phyloP scores from a whole-genome alignment of 2,888 invertebrate genomes.

The Chamaedrilus cognettii region DNA sequence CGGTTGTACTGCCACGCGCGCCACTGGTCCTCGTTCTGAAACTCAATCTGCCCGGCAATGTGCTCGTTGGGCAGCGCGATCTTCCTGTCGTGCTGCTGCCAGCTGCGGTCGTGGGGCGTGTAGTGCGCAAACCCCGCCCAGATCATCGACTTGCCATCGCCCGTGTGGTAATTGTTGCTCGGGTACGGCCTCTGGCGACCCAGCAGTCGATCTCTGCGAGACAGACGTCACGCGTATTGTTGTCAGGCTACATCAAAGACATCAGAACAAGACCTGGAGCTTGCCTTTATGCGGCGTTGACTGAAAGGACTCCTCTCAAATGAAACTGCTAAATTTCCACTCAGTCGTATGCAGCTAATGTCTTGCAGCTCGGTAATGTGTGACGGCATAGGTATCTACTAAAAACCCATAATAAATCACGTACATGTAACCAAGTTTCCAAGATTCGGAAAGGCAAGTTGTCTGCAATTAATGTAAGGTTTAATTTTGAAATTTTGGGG shows the following conservation, averaged over 20 bases:
- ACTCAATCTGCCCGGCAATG: conserved; percentile 38
- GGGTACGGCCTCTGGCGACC: conserved; percentile 35
- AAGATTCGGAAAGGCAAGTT: too few relatives aligned
- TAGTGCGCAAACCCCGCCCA: conserved; percentile 39
- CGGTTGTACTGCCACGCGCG: conserved; percentile 38
- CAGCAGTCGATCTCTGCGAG: conserved; percentile 33
- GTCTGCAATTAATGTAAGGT: too few relatives aligned
- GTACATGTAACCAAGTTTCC: too few relatives aligned
- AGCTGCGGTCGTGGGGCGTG: conserved; percentile 30
- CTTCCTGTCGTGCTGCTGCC: conserved; percentile 38
- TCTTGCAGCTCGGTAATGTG: too few relatives aligned
- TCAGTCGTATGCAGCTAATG: too few relatives aligned
- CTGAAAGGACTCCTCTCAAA: too few relatives aligned
- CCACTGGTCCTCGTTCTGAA: conserved; percentile 41
- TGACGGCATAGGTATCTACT: too few relatives aligned
- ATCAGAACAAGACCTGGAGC: too few relatives aligned
- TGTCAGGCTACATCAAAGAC: not conserved
- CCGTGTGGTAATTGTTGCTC: conserved; percentile 38
- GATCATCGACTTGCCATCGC: conserved; percentile 38
- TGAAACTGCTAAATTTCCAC: too few relatives aligned
- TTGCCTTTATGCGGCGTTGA: too few relatives aligned
- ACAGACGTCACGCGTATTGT: conserved; percentile 3
- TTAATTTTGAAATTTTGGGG: too few relatives aligned
- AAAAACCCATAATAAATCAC: too few relatives aligned
- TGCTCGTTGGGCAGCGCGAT: conserved; percentile 36